These are phyloP conservation scores for Ceratina japonica DNA, from an alignment of 1,140 invertebrate genomes.

Conservation along the genomic window DNA sequence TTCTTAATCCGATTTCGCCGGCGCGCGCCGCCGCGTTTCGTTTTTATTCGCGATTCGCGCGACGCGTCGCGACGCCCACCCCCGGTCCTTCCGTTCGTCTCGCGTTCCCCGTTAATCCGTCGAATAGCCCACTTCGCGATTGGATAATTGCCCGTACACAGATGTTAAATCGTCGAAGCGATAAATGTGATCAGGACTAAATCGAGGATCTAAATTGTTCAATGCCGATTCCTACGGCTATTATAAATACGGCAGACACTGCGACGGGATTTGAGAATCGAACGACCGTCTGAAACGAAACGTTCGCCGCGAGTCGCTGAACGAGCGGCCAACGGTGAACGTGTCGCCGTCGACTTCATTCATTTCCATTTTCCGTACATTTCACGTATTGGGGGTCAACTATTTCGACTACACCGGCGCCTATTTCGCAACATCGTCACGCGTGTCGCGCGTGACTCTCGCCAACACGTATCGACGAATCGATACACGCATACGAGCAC, in stretches of 20 bases:
- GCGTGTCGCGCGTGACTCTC: not conserved
- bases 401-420: not conserved
- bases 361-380: not conserved
- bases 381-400: not conserved
- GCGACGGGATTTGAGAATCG: too few relatives aligned
- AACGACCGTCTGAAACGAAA: too few relatives aligned
- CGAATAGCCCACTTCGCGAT: conserved; percentile 11
- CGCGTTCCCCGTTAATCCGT: conserved; percentile 9
- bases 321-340: too few relatives aligned
- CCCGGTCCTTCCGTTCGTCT: not conserved
- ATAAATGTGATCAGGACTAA: not conserved
- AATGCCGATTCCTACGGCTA: too few relatives aligned
- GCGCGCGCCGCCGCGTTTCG: conserved; percentile 66
- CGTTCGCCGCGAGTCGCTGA: too few relatives aligned
- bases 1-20: conserved; percentile 78
- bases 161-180: not conserved
- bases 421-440: not conserved
- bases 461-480: not conserved
- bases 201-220: not conserved
- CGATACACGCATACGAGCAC: not conserved
- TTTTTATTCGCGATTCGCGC: conserved; percentile 55
- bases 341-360: not conserved
- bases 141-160: not conserved
- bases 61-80: not conserved
- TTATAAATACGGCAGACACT: too few relatives aligned